Conservation (phyloP, 2,888 invertebrate species). For the Acrobasis consociella region DNA sequence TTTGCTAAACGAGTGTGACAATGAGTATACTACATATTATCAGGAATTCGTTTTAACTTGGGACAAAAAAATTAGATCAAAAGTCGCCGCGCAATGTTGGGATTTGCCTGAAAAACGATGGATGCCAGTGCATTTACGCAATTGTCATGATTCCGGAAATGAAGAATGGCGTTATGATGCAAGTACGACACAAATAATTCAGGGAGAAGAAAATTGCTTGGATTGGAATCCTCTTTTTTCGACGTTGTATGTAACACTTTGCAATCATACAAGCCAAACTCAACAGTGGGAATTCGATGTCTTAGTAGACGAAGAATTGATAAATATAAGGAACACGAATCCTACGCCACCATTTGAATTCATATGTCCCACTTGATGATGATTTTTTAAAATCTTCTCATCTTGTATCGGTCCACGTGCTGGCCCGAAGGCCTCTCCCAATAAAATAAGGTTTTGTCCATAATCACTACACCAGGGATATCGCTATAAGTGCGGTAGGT, state of each 20-base stretch:
- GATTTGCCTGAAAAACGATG: slow-evolving; percentile 88
- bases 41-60: slow-evolving; percentile 33
- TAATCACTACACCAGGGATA: no score
- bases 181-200: slow-evolving; percentile 87
- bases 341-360: not conserved
- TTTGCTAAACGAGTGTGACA: not conserved
- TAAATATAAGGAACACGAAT: not conserved
- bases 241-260: slow-evolving; percentile 84
- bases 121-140: slow-evolving; percentile 89
- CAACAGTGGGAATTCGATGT: slow-evolving; percentile 90
- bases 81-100: slow-evolving; percentile 89
- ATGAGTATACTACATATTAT: slow-evolving; percentile 20
- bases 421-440: no score
- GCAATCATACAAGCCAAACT: slow-evolving; percentile 80
- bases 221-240: slow-evolving; percentile 85
- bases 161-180: slow-evolving; percentile 93
- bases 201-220: slow-evolving; percentile 90
- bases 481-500: no score
- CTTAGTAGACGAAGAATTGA: slow-evolving; percentile 43
- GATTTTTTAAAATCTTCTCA: not conserved
- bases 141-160: slow-evolving; percentile 96
- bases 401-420: no score
- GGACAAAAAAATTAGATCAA: slow-evolving; percentile 71
- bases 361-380: no score
- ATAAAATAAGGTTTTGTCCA: no score